Conservation (phyloP, 1,140 invertebrate species). For the Ceratina japonica region DNA sequence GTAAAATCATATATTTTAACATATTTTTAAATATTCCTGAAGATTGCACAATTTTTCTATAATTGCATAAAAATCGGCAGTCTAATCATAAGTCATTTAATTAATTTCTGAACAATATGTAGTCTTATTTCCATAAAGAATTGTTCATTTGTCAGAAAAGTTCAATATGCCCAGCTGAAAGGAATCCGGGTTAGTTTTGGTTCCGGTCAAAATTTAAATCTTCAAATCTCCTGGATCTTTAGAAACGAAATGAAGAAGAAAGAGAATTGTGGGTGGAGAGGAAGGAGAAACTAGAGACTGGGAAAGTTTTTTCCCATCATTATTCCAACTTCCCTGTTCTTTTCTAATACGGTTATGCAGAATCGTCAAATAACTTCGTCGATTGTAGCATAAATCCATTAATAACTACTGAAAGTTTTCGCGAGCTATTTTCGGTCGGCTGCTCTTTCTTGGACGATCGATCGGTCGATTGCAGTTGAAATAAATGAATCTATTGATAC, state of each 20-base stretch:
- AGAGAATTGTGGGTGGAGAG: neutral
- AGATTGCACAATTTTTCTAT: no score
- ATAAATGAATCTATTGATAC: neutral
- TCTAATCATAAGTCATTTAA: no score
- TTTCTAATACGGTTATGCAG: slow-evolving; percentile 12
- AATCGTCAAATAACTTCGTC: neutral
- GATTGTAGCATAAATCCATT: neutral
- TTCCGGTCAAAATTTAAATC: slow-evolving; percentile 1
- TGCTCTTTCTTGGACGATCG: neutral
- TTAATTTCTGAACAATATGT: no score
- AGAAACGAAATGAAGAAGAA: neutral
- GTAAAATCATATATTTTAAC: no score
- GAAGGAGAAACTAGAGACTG: no score
- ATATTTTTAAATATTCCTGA: no score
- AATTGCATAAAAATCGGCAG: no score
- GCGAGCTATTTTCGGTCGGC: neutral
- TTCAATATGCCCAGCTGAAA: neutral
- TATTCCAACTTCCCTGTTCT: neutral
- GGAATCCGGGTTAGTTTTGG: neutral
- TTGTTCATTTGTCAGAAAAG: neutral
- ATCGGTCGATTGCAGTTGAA: neutral
- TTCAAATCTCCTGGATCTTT: neutral
- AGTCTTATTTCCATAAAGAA: no score
- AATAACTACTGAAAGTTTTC: neutral
- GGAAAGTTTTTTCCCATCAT: neutral